Evolutionary conservation across 2,888 invertebrate species (phyloP).

Genomic region (Drosophila yooni): DNA sequence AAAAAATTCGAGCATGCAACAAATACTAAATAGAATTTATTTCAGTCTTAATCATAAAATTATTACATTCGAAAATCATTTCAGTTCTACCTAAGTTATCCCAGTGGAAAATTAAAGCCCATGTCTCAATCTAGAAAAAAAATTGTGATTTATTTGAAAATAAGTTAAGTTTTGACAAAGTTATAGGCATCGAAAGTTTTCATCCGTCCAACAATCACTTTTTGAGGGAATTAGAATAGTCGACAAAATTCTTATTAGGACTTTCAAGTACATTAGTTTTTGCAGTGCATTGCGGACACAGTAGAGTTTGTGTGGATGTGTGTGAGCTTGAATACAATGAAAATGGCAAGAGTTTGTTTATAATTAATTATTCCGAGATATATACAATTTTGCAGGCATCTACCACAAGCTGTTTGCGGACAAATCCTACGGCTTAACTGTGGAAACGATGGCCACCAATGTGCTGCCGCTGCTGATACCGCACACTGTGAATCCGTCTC

Average conservation of each 20-base stretch:
- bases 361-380: constrained; percentile 23
- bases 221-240: neutral
- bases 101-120: too few relatives aligned
- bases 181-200: neutral
- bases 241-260: neutral
- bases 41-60: too few relatives aligned
- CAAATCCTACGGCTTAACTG: constrained; percentile 94
- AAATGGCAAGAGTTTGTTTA: constrained; percentile 3
- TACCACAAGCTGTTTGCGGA: constrained; percentile 96
- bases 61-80: too few relatives aligned
- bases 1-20: neutral
- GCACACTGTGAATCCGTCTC: constrained; percentile 94
- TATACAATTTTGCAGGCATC: constrained; percentile 88
- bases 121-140: too few relatives aligned
- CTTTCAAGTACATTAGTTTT: neutral
- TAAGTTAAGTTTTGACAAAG: neutral
- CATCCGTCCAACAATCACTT: too few relatives aligned
- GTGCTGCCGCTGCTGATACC: constrained; percentile 97
- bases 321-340: constrained; percentile 6
- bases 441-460: constrained; percentile 96
- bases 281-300: neutral
- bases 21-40: neutral
- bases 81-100: too few relatives aligned
- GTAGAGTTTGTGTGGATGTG: constrained; percentile 1
- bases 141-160: too few relatives aligned